These are phyloP conservation scores for Diadema setosum DNA, from an alignment of 35 echinoderm and acorn worm species.

Conservation along the genomic window DNA sequence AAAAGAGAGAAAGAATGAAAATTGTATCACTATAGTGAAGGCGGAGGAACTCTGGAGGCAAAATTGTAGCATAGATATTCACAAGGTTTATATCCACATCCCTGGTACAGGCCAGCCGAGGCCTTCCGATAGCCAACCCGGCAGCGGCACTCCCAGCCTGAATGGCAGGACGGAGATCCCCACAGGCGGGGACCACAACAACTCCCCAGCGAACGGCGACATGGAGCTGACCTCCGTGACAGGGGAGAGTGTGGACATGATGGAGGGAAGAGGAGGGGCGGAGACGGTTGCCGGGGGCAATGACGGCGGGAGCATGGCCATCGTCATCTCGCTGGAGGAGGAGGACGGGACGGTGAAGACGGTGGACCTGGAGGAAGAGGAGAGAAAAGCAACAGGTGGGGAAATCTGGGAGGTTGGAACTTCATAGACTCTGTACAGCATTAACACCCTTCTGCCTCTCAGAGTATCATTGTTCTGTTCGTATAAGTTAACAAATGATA, in stretches of 20 bases:
- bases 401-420: no score
- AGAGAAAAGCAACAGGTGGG: background rate
- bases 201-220: background rate
- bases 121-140: background rate
- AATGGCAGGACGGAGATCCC: background rate
- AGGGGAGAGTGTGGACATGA: background rate
- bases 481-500: no score
- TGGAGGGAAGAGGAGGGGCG: background rate
- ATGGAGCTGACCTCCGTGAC: background rate
- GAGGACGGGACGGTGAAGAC: conserved; percentile 14
- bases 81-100: no score
- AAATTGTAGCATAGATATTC: no score
- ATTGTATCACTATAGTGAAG: no score
- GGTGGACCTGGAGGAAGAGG: conserved; percentile 48
- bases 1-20: no score
- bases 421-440: no score
- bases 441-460: no score
- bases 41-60: no score
- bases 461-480: no score
- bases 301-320: background rate
- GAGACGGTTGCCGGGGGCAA: background rate
- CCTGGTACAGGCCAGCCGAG: no score
- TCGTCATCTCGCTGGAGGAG: conserved; percentile 46
- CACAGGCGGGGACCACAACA: no score
- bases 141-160: background rate